Evolutionary conservation across 2,888 invertebrate genomes (phyloP).

Genomic region (Dynastes grantii): DNA sequence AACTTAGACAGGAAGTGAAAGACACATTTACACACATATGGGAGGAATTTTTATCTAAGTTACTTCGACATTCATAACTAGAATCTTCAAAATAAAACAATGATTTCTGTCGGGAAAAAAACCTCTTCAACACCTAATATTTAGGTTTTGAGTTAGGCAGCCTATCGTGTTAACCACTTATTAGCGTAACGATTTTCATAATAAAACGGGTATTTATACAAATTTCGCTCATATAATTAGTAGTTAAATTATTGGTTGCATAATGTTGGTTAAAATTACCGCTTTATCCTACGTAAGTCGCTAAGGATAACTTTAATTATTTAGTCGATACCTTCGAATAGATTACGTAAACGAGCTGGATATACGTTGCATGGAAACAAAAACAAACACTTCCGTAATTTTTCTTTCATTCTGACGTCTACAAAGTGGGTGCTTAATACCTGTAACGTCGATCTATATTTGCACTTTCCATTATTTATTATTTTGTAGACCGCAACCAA

Average conservation of each 20-base stretch:
- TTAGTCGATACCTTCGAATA: constrained; percentile 37
- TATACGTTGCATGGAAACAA: background rate
- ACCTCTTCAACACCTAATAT: too few relatives aligned
- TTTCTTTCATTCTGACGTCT: constrained; percentile 10
- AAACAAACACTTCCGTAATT: background rate
- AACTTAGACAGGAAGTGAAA: too few relatives aligned
- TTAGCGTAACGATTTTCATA: background rate
- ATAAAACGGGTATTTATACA: background rate
- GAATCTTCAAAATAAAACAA: too few relatives aligned
- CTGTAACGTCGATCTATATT: constrained; percentile 6
- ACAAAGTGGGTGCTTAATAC: background rate
- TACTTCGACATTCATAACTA: too few relatives aligned
- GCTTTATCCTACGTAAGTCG: constrained; percentile 6
- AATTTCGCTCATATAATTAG: background rate
- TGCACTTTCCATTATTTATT: constrained; percentile 9
- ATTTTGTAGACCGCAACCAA: background rate
- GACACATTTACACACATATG: too few relatives aligned
- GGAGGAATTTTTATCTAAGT: too few relatives aligned
- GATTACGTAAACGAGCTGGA: constrained; percentile 1
- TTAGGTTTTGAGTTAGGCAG: too few relatives aligned
- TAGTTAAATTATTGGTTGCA: background rate
- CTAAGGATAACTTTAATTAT: constrained; percentile 33
- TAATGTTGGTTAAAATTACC: background rate
- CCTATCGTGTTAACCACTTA: background rate
- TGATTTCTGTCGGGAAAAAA: too few relatives aligned